Evolutionary conservation across 2,113 vertebrate genomes (phyloP), one percentile per base, ranked within the genome.

Genomic region (Anguilla japonica): DNA sequence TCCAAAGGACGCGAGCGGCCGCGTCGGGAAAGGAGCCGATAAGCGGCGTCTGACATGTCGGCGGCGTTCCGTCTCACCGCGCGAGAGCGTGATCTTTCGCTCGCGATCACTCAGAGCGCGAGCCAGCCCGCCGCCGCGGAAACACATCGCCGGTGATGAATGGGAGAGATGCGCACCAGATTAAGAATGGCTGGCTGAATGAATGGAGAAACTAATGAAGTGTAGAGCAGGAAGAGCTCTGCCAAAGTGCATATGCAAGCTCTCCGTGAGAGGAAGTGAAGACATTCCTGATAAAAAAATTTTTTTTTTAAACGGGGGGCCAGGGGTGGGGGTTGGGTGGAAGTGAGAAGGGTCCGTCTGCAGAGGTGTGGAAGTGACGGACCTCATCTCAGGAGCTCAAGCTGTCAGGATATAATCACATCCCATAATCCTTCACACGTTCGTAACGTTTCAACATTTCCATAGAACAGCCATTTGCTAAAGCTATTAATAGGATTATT

Each of bases 141-240:
- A 34, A 79, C 29, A 43, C 82, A 83, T 50, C 85, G 81, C 2
- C 57, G 13, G 81, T 93, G 91, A 94, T 91, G 92, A 94, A 94
- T 87, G 90, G 87, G 89, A 79, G 85, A 91, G 88, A 90, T 85
- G 80, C 46, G 78, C 88, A 88, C 67, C 63, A 91, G 91, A 92
- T 92, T 92, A 92, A 88, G 89, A 92, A 90, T 50, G 85, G 90
- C 90, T 84, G 41, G 56, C 85, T 86, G 89, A 92, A 92, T 91
- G 91, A 93, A 94, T 90, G 60, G 92, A 89, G 88, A 91, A 90
- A 92, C 92, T 91, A 93, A 93, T 93, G 90, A 93, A 89, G 92
- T 88, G 92, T 91, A 34, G 88, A 86, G 89, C 89, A 87, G 83
- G 86, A 87, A 88, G 46, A 39, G 86, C 85, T 46, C 43, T 41